Evolutionary conservation across 1,140 invertebrate species (phyloP).

Genomic region (Diorhabda sublineata): DNA sequence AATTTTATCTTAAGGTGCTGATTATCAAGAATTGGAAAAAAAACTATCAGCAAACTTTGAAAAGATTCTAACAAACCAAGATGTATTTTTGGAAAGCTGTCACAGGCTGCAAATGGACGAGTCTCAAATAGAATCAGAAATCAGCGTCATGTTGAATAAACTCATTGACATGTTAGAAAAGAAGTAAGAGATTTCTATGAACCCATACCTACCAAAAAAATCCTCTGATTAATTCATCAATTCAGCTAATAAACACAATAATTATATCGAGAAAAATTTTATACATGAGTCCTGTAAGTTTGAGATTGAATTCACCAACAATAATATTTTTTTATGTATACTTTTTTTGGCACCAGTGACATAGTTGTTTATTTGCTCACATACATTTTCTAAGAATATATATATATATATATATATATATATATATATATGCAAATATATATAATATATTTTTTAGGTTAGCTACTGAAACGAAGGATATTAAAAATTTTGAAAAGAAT

Average conservation of each 20-base stretch:
- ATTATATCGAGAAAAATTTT: too few relatives aligned
- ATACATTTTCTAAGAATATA: too few relatives aligned
- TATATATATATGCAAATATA: too few relatives aligned
- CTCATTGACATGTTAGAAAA: slow-evolving; percentile 56
- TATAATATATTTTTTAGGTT: slow-evolving; percentile 24
- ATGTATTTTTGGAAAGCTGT: slow-evolving; percentile 57
- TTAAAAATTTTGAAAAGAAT: slow-evolving; percentile 39
- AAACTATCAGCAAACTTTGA: slow-evolving; percentile 50
- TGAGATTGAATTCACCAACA: too few relatives aligned
- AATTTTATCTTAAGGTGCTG: not conserved
- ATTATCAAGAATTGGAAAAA: slow-evolving; percentile 25
- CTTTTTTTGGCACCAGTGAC: too few relatives aligned
- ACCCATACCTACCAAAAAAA: too few relatives aligned
- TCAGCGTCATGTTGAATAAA: slow-evolving; percentile 55
- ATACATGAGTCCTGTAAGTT: too few relatives aligned
- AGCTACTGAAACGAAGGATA: slow-evolving; percentile 35
- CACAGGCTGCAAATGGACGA: slow-evolving; percentile 58
- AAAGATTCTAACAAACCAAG: slow-evolving; percentile 54
- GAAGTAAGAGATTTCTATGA: slow-evolving; percentile 46
- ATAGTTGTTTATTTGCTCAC: too few relatives aligned
- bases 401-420: too few relatives aligned
- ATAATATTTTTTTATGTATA: too few relatives aligned
- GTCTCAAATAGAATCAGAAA: slow-evolving; percentile 51
- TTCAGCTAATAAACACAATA: too few relatives aligned
- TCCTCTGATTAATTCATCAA: too few relatives aligned